A percentile compares a stretch with the other conserved stretches of the same genome.
phyloP scores from a whole-genome alignment of 2,888 invertebrate genomes.

The Sinotaia quadrata region DNA sequence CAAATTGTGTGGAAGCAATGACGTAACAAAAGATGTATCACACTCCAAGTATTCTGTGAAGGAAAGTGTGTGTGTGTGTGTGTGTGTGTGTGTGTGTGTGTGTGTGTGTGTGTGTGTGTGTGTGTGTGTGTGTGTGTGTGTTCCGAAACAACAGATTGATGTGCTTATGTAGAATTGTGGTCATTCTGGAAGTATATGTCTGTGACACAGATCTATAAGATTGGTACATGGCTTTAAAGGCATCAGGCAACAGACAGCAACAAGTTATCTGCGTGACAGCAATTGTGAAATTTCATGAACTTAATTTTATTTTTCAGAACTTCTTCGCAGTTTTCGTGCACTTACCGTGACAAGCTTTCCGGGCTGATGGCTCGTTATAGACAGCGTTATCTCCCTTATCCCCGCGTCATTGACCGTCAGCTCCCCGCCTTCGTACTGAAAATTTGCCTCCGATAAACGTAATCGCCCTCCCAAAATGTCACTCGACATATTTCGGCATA shows the following conservation, averaged over 20 bases:
- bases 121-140: constrained; percentile 1
- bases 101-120: not conserved
- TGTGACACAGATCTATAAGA: too few species aligned
- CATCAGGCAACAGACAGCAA: too few species aligned
- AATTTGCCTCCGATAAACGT: constrained; percentile 13
- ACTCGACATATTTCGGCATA: constrained; percentile 45
- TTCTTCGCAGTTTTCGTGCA: too few species aligned
- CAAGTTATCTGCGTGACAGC: too few species aligned
- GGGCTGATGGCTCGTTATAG: constrained; percentile 27
- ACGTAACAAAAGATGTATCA: not conserved
- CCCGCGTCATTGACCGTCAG: constrained; percentile 26
- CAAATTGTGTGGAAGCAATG: not conserved
- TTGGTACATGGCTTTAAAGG: too few species aligned
- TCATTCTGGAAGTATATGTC: too few species aligned
- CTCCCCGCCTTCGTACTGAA: constrained; percentile 34
- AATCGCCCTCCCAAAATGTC: constrained; percentile 5
- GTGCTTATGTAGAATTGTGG: too few species aligned
- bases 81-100: not conserved
- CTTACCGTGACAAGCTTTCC: constrained; percentile 19
- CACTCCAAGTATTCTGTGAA: not conserved
- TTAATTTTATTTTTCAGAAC: too few species aligned
- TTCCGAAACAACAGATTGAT: too few species aligned
- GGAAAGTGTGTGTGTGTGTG: not conserved
- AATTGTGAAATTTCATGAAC: too few species aligned
- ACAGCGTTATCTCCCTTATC: constrained; percentile 26